Base-by-base conservation (phyloP, 2,113 vertebrate genomes). In the Stigmatopora nigra region DNA sequence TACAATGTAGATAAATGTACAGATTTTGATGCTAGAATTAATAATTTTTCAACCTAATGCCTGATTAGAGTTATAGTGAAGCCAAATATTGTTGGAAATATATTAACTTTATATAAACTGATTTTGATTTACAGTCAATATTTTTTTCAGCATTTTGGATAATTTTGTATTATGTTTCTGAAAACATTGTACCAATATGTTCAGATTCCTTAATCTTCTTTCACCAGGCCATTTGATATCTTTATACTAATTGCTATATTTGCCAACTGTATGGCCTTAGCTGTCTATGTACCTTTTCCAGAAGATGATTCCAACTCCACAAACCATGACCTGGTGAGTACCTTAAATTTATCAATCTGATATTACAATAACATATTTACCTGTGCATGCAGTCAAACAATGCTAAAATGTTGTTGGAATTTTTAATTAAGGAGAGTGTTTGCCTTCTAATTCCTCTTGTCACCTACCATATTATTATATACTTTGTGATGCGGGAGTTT, bases 241-340 rank as follows among this genome's bases (percentile, higher is more conserved):
- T 98, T 99, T 98, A 99, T 99, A 97, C 91, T 99, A 90, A 89
- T 99, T 89, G 93, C 97, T 91, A 99, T 99, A 93, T 99, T 99
- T 97, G 97, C 97, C 94, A 99, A 99, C 93, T 99, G 97, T 91
- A 96, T 99, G 97, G 97, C 97, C 95, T 98, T 99, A 98, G 97
- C 97, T 92, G 93, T 99, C 90, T 98, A 98, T 87, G 92, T 98
- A 88, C 97, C 97, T 78, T 99, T 98, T 87, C 96, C 97, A 77
- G 93, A 94, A 92, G 97, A 99, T 86, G 97, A 99, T 92, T 98
- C 97, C 78, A 99, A 99, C 91, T 96, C 95, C 91, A 98, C 92
- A 81, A 99, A 98, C 90, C 96, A 99, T 79, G 95, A 98, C 88
- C 93, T 99, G 94, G 97, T 98, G 90, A 95, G 96, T 94, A 78